A percentile compares a stretch with the other conserved stretches of the same genome.
These are phyloP conservation scores for Petrolisthes manimaculis DNA, from an alignment of 2,888 invertebrate species.

Conservation along the genomic window DNA sequence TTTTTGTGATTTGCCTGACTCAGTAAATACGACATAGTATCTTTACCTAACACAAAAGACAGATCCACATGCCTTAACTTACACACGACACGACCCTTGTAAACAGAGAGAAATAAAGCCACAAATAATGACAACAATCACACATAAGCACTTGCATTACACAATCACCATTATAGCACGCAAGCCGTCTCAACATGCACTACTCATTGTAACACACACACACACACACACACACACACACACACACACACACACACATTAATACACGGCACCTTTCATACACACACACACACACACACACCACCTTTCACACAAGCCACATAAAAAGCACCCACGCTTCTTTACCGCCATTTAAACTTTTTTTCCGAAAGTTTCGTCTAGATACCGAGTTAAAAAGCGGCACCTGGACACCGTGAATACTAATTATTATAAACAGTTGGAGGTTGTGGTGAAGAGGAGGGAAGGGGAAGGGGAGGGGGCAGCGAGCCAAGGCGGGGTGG, in stretches of 20 bases:
- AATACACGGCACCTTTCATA: neutral
- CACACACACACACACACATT: constrained; percentile 3
- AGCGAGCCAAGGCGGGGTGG: neutral
- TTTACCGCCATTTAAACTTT: constrained; percentile 26
- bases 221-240: neutral
- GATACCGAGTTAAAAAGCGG: constrained; percentile 18
- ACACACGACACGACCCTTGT: too few relatives aligned
- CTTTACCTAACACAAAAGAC: too few relatives aligned
- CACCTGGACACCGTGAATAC: neutral
- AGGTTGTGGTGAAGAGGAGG: neutral
- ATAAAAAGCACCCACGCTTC: constrained; percentile 20
- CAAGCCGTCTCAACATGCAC: too few relatives aligned
- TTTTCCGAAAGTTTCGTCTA: constrained; percentile 21
- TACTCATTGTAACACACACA: neutral
- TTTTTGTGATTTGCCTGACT: too few relatives aligned
- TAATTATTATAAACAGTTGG: constrained; percentile 25
- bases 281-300: constrained; percentile 28
- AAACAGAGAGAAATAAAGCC: too few relatives aligned
- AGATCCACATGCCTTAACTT: too few relatives aligned
- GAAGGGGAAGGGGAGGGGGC: neutral
- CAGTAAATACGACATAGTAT: too few relatives aligned
- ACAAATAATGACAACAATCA: too few relatives aligned
- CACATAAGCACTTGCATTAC: too few relatives aligned
- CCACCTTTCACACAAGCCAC: neutral
- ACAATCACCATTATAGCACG: too few relatives aligned